Conservation (phyloP, 35 echinoderm and acorn worm genomes). For the Ophiothrix spiculata region DNA sequence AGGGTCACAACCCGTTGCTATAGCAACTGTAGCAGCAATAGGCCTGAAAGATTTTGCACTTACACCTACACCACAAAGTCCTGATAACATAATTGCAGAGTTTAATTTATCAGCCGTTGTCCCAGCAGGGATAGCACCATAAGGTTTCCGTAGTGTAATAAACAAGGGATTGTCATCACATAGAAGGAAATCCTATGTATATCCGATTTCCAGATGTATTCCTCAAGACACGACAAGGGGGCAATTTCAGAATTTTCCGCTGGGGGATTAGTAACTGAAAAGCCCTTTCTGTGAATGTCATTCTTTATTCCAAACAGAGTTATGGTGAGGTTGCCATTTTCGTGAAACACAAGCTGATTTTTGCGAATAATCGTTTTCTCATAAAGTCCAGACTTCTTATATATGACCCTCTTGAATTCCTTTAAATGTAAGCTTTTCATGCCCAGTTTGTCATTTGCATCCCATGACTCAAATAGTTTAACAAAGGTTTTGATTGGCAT, state of each 20-base stretch:
- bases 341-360: background rate
- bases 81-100: background rate
- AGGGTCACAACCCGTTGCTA: conserved; percentile 7
- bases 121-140: background rate
- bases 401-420: background rate
- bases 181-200: background rate
- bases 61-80: background rate
- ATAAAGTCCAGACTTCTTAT: background rate
- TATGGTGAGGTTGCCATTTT: background rate
- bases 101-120: background rate
- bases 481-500: background rate
- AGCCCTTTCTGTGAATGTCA: background rate
- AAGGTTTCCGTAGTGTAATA: background rate
- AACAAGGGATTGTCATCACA: background rate
- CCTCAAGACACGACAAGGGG: background rate
- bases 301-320: background rate
- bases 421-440: conserved; percentile 11
- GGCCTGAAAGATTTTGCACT: background rate
- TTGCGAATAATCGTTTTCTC: background rate
- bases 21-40: background rate
- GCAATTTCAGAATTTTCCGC: too few relatives aligned
- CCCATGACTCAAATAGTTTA: conserved; percentile 11
- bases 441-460: background rate
- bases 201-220: background rate
- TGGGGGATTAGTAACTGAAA: too few relatives aligned